These are phyloP conservation scores for Coenobita brevimanus DNA, from an alignment of 1,140 invertebrate genomes.

Conservation along the genomic window DNA sequence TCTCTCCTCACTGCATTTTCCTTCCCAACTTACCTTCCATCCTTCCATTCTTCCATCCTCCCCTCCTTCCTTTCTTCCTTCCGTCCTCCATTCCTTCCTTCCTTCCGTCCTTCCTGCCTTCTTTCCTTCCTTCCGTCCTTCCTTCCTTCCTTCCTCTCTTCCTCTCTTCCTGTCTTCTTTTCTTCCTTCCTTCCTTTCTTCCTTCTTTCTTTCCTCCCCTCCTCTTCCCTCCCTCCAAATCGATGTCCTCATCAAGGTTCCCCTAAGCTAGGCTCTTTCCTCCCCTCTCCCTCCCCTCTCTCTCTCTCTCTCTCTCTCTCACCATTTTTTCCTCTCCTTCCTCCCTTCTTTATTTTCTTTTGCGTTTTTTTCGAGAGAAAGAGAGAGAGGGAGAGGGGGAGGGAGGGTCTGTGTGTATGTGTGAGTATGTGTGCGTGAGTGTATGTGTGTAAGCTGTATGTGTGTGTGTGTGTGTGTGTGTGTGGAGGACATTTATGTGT, in stretches of 20 bases:
- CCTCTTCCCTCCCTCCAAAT: no score
- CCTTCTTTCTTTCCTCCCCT: no score
- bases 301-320: no score
- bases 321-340: no score
- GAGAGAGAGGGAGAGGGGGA: neutral
- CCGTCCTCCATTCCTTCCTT: neutral
- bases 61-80: neutral
- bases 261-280: no score
- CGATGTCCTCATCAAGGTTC: no score
- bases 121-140: neutral
- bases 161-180: neutral
- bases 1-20: neutral
- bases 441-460: neutral
- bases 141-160: neutral
- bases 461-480: neutral
- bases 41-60: neutral
- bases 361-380: neutral
- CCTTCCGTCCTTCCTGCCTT: no score
- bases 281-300: no score
- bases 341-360: no score
- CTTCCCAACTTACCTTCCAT: neutral
- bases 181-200: no score
- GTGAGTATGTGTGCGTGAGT: conserved; percentile 8
- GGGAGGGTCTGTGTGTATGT: neutral
- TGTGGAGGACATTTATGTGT: no score